phyloP scores from a whole-genome alignment of 2,888 invertebrate genomes.

The Andrena haemorrhoa region DNA sequence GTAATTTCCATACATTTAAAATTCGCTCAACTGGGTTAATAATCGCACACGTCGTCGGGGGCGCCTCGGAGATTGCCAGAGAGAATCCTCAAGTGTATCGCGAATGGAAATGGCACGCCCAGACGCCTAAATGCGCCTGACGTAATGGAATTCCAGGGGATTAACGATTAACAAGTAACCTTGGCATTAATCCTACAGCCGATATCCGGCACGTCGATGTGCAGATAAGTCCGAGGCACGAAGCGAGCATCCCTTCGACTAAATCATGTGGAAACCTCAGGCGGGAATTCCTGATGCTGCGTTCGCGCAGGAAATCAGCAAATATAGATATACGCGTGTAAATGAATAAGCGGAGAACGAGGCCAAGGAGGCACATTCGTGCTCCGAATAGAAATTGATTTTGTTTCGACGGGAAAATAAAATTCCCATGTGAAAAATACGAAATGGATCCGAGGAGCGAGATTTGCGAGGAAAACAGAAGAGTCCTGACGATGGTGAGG shows the following conservation, averaged over 20 bases:
- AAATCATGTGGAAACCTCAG: conserved; percentile 5
- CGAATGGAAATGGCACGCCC: neutral
- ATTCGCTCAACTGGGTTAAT: conserved; percentile 55
- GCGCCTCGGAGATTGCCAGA: conserved; percentile 2
- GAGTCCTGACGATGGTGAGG: neutral
- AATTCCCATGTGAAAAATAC: neutral
- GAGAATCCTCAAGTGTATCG: conserved; percentile 22
- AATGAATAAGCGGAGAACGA: too few relatives aligned
- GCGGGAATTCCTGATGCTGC: neutral
- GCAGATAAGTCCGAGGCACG: too few relatives aligned
- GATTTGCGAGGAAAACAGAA: neutral
- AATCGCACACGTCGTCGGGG: conserved; percentile 10
- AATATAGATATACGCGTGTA: too few relatives aligned
- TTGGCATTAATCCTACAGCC: conserved; percentile 36
- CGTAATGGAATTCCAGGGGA: conserved; percentile 31
- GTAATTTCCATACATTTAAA: conserved; percentile 52
- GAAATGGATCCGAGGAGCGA: neutral
- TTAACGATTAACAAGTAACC: conserved; percentile 47
- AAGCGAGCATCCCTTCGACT: neutral
- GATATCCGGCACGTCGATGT: neutral
- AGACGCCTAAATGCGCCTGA: conserved; percentile 12
- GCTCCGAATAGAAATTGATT: too few relatives aligned
- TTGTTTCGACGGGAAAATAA: too few relatives aligned
- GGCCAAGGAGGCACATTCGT: too few relatives aligned
- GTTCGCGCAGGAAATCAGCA: neutral